phyloP scores from a whole-genome alignment of 2,888 invertebrate genomes.

The Pimpla rufipes region DNA sequence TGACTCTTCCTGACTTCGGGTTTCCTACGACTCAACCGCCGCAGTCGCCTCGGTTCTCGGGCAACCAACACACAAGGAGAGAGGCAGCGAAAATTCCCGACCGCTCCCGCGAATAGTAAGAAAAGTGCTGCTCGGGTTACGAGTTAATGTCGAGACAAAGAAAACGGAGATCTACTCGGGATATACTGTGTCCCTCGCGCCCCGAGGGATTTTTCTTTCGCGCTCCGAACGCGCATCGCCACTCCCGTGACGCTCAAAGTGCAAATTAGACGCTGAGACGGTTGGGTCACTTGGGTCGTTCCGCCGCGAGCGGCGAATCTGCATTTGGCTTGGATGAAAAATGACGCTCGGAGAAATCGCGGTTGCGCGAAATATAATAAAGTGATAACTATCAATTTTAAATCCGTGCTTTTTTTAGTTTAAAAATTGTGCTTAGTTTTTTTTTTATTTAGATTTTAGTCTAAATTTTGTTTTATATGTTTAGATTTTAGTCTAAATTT shows the following conservation, averaged over 20 bases:
- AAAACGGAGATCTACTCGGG: slow-evolving; percentile 7
- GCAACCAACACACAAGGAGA: too few species aligned
- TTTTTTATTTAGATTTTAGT: too few species aligned
- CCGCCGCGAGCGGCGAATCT: not conserved
- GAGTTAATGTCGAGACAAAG: not conserved
- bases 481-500: too few species aligned
- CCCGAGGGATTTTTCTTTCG: not conserved
- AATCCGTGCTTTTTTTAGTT: not conserved
- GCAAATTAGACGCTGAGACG: not conserved
- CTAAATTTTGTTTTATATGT: too few species aligned
- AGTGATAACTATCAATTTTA: too few species aligned
- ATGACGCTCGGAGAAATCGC: too few species aligned
- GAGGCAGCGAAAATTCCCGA: not conserved
- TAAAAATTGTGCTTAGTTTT: too few species aligned
- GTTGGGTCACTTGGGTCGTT: not conserved
- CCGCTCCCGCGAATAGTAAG: not conserved
- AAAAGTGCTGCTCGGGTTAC: slow-evolving; percentile 18
- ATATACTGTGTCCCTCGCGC: not conserved
- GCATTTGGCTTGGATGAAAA: not conserved
- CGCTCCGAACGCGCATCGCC: not conserved
- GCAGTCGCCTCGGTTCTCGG: not conserved
- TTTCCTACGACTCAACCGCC: not conserved
- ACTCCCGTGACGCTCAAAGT: not conserved
- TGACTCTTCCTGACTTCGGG: not conserved
- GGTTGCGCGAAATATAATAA: too few species aligned